Evolutionary conservation across 1,140 invertebrate species (phyloP), one percentile per base, ranked within the genome.

Genomic region (Hylaeus anthracinus): DNA sequence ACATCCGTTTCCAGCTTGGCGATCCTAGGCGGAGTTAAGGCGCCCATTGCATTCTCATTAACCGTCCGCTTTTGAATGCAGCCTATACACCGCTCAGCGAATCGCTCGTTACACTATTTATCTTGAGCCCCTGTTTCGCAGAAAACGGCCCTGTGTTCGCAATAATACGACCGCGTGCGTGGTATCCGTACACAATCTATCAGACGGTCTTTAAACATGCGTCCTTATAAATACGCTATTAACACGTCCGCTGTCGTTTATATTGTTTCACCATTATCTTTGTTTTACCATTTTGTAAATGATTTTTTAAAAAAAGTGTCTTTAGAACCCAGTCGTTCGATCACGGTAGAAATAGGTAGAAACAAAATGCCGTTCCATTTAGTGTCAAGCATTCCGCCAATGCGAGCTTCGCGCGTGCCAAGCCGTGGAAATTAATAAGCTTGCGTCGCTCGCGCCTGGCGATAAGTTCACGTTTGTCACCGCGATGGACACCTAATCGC

Each of bases 11-110:
- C 72, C 72, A 82, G 79, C 83, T 81, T 82, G 89, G 81, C 83
- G 64, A 82, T 81, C 56, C 72, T 81, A 66, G 72, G 64, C 45
- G 72, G 75, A 90, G 88, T 88, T 88, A 89, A 90, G 81, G 75
- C 86, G 69, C 70, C 82, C 85, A 80, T 89, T 87, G 85, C 83
- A 90, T 90, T 87, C 87, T 90, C 89, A 88, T 91, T 90, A 90
- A 87, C 87, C 64, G 82, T 81, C 82, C 82, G 81, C 83, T 89
- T 80, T 80, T 80, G 83, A 85, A 89, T 87, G 81, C 80, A 77
- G 72, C 45, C 72, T 65, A 51, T 75, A 74, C 45, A 60, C 56
- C 64, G 79, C 63, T 53, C 75, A 53, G 43, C 72, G 64, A 45
- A 69, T 78, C 76, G 70, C 77, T 73, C 76, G 82, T 81, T 82